Conservation (phyloP, 2,797 vertebrate genomes). For the Poeciliopsis infans region DNA sequence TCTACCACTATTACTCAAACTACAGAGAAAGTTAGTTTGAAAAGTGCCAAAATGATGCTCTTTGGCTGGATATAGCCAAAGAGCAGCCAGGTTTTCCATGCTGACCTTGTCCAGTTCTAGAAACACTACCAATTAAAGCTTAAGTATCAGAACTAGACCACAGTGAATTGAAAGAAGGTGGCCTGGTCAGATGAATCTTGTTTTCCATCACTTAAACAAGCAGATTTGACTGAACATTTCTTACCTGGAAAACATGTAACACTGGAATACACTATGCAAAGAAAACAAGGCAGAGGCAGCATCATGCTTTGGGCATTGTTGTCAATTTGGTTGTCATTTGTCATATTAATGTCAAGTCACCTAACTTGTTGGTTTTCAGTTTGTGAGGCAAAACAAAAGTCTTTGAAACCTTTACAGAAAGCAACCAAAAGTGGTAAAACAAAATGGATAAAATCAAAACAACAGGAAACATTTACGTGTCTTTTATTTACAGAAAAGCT, state of each 20-base stretch:
- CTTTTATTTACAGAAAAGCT: background rate
- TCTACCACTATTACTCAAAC: background rate
- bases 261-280: background rate
- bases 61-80: background rate
- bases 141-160: background rate
- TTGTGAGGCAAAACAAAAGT: background rate
- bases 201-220: background rate
- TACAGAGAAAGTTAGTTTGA: background rate
- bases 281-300: background rate
- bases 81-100: background rate
- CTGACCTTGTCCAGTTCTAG: background rate
- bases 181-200: background rate
- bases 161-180: background rate
- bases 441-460: background rate
- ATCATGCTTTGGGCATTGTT: background rate
- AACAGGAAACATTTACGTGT: background rate
- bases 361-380: background rate
- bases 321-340: background rate
- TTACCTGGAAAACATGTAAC: background rate
- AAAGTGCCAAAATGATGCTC: background rate
- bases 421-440: slow-evolving; percentile 36
- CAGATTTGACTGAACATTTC: background rate
- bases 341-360: background rate
- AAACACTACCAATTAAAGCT: background rate
- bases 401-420: slow-evolving; percentile 16